phyloP scores from a whole-genome alignment of 35 echinoderm and acorn worm species.

The Apostichopus californicus region DNA sequence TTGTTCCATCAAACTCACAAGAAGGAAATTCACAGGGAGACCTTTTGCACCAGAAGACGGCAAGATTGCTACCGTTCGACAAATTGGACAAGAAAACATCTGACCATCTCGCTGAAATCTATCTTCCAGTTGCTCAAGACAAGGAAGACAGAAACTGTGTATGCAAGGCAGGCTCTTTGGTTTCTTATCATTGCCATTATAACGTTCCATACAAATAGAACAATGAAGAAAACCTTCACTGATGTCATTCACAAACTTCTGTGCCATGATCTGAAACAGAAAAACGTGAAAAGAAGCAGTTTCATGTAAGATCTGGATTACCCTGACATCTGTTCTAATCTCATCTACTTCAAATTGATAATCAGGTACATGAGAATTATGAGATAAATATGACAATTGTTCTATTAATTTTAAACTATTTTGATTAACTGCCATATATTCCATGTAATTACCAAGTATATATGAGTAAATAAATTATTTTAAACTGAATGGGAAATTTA shows the following conservation, averaged over 20 bases:
- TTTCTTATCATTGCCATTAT: background rate
- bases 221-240: constrained; percentile 1
- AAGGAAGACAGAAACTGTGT: constrained; percentile 28
- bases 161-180: constrained; percentile 31
- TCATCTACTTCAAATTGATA: no score
- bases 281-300: no score
- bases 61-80: background rate
- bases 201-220: constrained; percentile 39
- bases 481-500: no score
- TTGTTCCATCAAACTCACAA: constrained; percentile 11
- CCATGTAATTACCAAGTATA: no score
- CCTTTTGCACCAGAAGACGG: background rate
- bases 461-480: no score
- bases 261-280: no score
- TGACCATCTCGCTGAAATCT: background rate
- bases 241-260: background rate
- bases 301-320: no score
- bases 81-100: constrained; percentile 29
- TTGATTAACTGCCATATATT: no score
- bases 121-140: background rate
- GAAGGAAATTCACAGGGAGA: constrained; percentile 12
- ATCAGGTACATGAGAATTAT: no score
- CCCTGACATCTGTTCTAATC: no score
- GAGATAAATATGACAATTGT: no score
- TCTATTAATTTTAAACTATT: no score